Conservation (phyloP, 1,140 invertebrate species). For the Potamilus streckersoni region DNA sequence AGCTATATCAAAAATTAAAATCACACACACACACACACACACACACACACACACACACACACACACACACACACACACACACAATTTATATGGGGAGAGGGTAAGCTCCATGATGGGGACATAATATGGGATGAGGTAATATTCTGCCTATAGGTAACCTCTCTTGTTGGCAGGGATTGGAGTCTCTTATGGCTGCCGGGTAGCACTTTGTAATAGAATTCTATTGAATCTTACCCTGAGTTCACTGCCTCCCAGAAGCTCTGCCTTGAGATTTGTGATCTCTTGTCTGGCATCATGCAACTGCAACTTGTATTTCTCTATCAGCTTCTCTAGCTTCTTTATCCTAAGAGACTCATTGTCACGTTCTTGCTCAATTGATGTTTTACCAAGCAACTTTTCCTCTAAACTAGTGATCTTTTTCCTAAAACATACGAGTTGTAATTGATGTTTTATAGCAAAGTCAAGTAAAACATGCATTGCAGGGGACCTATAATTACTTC, state of each 20-base stretch:
- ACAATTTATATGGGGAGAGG: too few relatives aligned
- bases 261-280: constrained; percentile 63
- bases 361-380: constrained; percentile 57
- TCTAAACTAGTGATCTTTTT: constrained; percentile 75
- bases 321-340: constrained; percentile 59
- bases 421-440: constrained; percentile 52
- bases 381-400: constrained; percentile 56
- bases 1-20: too few relatives aligned
- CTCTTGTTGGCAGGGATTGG: too few relatives aligned
- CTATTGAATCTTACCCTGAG: constrained; percentile 51
- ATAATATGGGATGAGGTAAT: too few relatives aligned
- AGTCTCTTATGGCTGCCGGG: neutral
- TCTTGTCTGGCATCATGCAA: constrained; percentile 57
- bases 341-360: constrained; percentile 57
- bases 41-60: too few relatives aligned
- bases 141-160: too few relatives aligned
- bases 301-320: constrained; percentile 64
- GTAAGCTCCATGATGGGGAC: too few relatives aligned
- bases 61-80: too few relatives aligned
- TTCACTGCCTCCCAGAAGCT: constrained; percentile 60
- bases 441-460: too few relatives aligned
- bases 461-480: too few relatives aligned
- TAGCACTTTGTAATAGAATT: neutral
- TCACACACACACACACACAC: too few relatives aligned
- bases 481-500: too few relatives aligned